These are phyloP conservation scores for Gila orcuttii DNA, from an alignment of 2,113 vertebrate species.

Conservation along the genomic window DNA sequence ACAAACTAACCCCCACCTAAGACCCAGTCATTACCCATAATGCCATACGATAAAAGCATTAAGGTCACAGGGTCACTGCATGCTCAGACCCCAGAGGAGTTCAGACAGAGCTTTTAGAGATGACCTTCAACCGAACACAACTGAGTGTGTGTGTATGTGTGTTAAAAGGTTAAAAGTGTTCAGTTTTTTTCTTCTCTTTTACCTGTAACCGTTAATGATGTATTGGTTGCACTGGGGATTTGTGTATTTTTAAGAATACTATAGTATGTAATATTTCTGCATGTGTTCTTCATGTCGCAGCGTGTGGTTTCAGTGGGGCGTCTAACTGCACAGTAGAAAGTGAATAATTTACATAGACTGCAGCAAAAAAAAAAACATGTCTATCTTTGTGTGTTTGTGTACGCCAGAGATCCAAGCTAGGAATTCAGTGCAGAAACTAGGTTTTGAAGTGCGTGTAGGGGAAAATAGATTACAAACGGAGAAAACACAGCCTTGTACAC, in stretches of 20 bases:
- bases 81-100: constrained; percentile 46
- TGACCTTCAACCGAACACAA: constrained; percentile 29
- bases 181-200: not conserved
- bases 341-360: constrained; percentile 77
- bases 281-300: not conserved
- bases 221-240: constrained; percentile 25
- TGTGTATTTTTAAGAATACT: constrained; percentile 41
- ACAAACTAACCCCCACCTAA: not conserved
- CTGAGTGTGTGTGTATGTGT: not conserved
- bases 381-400: not conserved
- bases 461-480: constrained; percentile 25
- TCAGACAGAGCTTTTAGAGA: constrained; percentile 47
- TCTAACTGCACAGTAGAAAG: constrained; percentile 31
- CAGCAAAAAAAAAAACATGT: constrained; percentile 66
- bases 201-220: constrained; percentile 4
- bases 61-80: constrained; percentile 55
- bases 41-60: constrained; percentile 23
- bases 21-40: constrained; percentile 23
- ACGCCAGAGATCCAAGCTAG: constrained; percentile 1
- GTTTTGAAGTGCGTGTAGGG: constrained; percentile 14
- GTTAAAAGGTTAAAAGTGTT: not conserved
- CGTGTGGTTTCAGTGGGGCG: constrained; percentile 12
- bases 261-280: not conserved
- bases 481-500: not conserved
- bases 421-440: not conserved